Evolutionary conservation across 2,113 vertebrate species (phyloP).

Genomic region (Zapus hudsonius): DNA sequence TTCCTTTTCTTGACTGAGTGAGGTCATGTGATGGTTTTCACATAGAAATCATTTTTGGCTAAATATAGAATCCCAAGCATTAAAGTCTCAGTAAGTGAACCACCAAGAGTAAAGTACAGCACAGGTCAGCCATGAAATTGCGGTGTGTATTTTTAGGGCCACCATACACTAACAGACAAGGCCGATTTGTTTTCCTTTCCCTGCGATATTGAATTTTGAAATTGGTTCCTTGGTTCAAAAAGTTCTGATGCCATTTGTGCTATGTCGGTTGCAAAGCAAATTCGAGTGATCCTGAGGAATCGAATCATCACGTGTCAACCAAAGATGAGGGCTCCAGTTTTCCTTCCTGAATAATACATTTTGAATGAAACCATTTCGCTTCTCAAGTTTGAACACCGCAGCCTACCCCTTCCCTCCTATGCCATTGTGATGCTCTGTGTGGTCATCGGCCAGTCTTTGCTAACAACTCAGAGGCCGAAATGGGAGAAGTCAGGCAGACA

Average conservation of each 20-base stretch:
- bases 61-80: slow-evolving; percentile 7
- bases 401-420: background rate
- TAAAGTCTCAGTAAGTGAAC: slow-evolving; percentile 32
- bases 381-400: background rate
- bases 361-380: slow-evolving; percentile 62
- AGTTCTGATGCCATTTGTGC: slow-evolving; percentile 45
- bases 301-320: slow-evolving; percentile 67
- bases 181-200: slow-evolving; percentile 61
- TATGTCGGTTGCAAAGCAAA: slow-evolving; percentile 63
- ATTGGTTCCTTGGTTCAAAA: slow-evolving; percentile 64
- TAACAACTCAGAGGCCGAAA: background rate
- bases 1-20: background rate
- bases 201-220: slow-evolving; percentile 35
- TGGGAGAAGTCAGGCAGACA: background rate
- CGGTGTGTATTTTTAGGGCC: slow-evolving; percentile 26
- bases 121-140: slow-evolving; percentile 69
- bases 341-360: slow-evolving; percentile 66
- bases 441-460: background rate
- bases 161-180: slow-evolving; percentile 9
- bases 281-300: slow-evolving; percentile 57
- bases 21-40: background rate
- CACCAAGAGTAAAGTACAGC: slow-evolving; percentile 18
- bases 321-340: slow-evolving; percentile 45
- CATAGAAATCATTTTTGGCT: background rate
- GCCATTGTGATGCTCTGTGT: background rate